These are phyloP conservation scores for Nomada lathburiana DNA, from an alignment of 2,888 invertebrate genomes.

Conservation along the genomic window DNA sequence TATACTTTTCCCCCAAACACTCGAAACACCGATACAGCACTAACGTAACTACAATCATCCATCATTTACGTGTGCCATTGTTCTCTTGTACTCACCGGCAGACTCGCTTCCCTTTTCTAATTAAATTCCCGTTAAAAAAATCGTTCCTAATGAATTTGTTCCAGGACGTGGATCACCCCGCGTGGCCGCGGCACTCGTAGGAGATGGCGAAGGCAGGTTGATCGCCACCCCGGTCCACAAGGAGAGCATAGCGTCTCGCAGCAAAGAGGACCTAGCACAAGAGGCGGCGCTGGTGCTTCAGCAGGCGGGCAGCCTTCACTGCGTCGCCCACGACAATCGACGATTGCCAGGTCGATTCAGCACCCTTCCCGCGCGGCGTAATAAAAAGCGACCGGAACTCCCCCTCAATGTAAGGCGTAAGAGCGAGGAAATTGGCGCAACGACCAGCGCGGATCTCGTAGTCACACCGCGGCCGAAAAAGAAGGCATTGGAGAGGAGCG, in stretches of 20 bases:
- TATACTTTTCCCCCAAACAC: no score
- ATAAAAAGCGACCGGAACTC: slow-evolving; percentile 81
- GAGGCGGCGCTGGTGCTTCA: slow-evolving; percentile 91
- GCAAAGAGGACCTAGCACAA: slow-evolving; percentile 90
- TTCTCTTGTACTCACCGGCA: no score
- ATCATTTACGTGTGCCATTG: no score
- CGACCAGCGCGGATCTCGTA: slow-evolving; percentile 70
- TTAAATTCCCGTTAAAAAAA: neutral
- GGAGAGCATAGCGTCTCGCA: slow-evolving; percentile 89
- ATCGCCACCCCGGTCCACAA: slow-evolving; percentile 85
- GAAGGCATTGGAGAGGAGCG: slow-evolving; percentile 84
- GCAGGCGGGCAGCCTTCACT: slow-evolving; percentile 90
- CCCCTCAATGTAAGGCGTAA: slow-evolving; percentile 82
- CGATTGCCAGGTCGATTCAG: slow-evolving; percentile 85
- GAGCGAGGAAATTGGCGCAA: slow-evolving; percentile 86
- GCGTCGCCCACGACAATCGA: slow-evolving; percentile 84
- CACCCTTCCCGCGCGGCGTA: slow-evolving; percentile 88
- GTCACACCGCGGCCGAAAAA: slow-evolving; percentile 84
- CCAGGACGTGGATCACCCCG: slow-evolving; percentile 84
- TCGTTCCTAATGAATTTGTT: slow-evolving; percentile 73
- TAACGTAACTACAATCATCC: no score
- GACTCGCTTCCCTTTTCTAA: neutral
- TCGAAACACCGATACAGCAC: no score
- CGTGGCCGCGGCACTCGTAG: slow-evolving; percentile 84
- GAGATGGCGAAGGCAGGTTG: slow-evolving; percentile 85